Evolutionary conservation across 2,797 vertebrate species (phyloP).

Genomic region (Sebastes trivittatus): DNA sequence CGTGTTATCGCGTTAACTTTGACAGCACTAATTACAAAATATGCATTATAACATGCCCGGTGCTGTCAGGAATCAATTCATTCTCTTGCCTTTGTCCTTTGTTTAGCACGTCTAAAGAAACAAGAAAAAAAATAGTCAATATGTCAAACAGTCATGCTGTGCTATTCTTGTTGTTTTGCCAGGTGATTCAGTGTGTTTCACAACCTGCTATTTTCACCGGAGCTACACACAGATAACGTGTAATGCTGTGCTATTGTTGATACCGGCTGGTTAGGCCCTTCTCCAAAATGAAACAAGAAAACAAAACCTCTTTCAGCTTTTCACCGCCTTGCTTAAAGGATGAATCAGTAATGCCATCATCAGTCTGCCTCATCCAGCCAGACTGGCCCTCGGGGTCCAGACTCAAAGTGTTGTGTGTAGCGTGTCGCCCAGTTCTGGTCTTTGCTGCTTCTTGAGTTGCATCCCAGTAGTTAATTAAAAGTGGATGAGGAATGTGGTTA

Average conservation of each 20-base stretch:
- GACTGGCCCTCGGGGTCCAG: neutral
- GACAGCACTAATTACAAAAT: neutral
- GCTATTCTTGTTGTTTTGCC: conserved; percentile 51
- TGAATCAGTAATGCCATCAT: conserved; percentile 22
- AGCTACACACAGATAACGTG: conserved; percentile 15
- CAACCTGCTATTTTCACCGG: conserved; percentile 54
- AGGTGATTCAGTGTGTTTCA: conserved; percentile 59
- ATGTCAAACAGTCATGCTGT: conserved; percentile 38
- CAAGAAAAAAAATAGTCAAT: conserved; percentile 22
- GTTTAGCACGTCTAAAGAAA: conserved; percentile 14
- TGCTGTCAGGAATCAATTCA: conserved; percentile 6
- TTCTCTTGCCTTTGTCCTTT: conserved; percentile 8
- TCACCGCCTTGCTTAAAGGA: conserved; percentile 10
- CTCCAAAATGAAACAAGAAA: conserved; percentile 8
- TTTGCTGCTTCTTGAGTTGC: neutral
- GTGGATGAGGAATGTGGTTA: neutral
- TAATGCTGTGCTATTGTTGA: conserved; percentile 20
- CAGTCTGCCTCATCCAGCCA: neutral
- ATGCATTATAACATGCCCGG: neutral
- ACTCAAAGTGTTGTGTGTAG: conserved; percentile 28
- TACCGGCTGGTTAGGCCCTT: conserved; percentile 8
- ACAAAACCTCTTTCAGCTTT: conserved; percentile 3
- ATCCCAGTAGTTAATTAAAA: neutral
- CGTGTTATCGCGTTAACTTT: too few species aligned
- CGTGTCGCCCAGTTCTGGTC: conserved; percentile 1